Evolutionary conservation across 2,797 vertebrate genomes (phyloP), one percentile per base, ranked within the genome.

Genomic region (Myotis vivesi): DNA sequence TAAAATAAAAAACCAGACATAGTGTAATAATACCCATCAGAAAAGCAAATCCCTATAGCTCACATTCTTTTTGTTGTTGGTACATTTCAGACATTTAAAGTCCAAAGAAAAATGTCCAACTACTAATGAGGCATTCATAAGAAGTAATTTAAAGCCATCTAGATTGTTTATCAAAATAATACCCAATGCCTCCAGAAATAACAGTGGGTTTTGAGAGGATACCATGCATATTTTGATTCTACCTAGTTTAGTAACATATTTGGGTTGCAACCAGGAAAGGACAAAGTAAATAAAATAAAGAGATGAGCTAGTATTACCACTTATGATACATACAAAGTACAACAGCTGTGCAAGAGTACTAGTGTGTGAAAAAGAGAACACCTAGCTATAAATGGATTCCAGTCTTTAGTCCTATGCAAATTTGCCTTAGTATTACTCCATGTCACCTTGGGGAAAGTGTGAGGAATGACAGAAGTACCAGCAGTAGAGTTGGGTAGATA

Each of bases 1-100:
- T 73, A 87, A 79, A 30, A 81, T n/a, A 23, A 72, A 49, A 79
- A 84, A 75, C 11, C 22, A 82, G 59, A 79, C 17, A 76, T 1
- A 36, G 6, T 30, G 5, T 20, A 66, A 83, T 9, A 11, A 83
- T 9, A 13, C 0, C 71, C 28, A 80, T 28, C 10, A 68, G 46
- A 84, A 85, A 66, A 95, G 22, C 3, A 13, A 30, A 76, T 69
- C 94, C 17, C 3, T 53, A 44, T 2, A 72, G 19, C 1, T 87
- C 51, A 68, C 22, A 30, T 59, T 83, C 77, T 44, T 46, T 2
- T 41, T 86, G 5, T 49, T 82, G 5, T 10, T 80, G 62, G 44
- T 85, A 79, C 3, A 87, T 66, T 72, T 92, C 15, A 95, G 23
- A 22, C 5, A 49, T 68, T 79, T 87, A 69, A 92, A 55, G 5